These are phyloP conservation scores for Xestia xanthographa DNA, from an alignment of 2,888 invertebrate species.

Conservation along the genomic window DNA sequence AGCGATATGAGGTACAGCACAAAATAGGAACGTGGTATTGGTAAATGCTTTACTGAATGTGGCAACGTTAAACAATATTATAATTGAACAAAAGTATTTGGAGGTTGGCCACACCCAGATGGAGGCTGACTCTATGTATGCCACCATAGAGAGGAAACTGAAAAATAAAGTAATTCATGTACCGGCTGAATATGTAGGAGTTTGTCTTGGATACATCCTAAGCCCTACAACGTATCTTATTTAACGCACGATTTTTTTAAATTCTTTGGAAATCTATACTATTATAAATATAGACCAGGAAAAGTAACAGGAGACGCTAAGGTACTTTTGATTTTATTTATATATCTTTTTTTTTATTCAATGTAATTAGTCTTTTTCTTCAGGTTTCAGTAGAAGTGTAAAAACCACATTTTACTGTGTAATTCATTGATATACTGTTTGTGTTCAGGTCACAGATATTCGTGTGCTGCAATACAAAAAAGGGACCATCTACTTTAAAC, in stretches of 20 bases:
- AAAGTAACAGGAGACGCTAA: slow-evolving; percentile 37
- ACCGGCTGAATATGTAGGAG: slow-evolving; percentile 50
- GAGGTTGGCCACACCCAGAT: slow-evolving; percentile 58
- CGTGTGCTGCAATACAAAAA: slow-evolving; percentile 21
- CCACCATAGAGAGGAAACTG: slow-evolving; percentile 43
- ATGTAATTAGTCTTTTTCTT: slow-evolving; percentile 2
- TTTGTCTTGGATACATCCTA: slow-evolving; percentile 47
- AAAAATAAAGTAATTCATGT: slow-evolving; percentile 44
- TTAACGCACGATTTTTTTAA: slow-evolving; percentile 47
- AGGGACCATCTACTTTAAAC: not conserved
- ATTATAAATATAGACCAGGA: slow-evolving; percentile 48
- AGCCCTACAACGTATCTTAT: slow-evolving; percentile 48
- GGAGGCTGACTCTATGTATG: slow-evolving; percentile 53
- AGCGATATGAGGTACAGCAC: slow-evolving; percentile 54
- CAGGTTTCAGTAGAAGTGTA: slow-evolving; percentile 22
- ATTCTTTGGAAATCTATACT: slow-evolving; percentile 47
- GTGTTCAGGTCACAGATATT: slow-evolving; percentile 22
- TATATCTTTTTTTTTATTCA: not conserved
- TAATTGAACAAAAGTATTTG: slow-evolving; percentile 54
- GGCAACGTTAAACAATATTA: slow-evolving; percentile 46
- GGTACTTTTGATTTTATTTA: slow-evolving; percentile 9
- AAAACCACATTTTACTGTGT: slow-evolving; percentile 18
- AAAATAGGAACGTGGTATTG: slow-evolving; percentile 54
- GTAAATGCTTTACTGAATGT: slow-evolving; percentile 53
- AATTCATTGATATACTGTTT: slow-evolving; percentile 14